Evolutionary conservation across 2,888 invertebrate species (phyloP), one percentile per base, ranked within the genome.

Genomic region (Cerastoderma edule): DNA sequence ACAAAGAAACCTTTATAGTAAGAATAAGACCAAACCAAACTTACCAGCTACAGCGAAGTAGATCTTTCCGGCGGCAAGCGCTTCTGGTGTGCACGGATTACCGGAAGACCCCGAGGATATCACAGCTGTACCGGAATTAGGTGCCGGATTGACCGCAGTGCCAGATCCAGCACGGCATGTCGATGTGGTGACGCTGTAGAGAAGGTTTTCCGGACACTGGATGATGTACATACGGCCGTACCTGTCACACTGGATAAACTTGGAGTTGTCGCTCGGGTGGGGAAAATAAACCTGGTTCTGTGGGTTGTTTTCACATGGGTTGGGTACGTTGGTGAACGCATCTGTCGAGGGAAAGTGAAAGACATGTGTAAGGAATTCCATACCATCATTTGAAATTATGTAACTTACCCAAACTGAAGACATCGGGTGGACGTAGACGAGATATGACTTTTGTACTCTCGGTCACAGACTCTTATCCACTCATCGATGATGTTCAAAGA

Each of bases 191-290:
- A 46, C 63, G 65, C 83, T 80, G 72, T 85, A 87, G 2, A 75
- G 30, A 46, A 85, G 83, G 30, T 83, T 82, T 13, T 56, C 60
- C 16, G 88, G 88, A 35, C 88, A 88, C 64, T 87, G 86, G 39
- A 87, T 83, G 46, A 87, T 83, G 82, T 87, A 88, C 87, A 88
- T 87, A n/a, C 85, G 78, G 10, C 83, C 83, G 27, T 78, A 82
- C 66, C 81, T 64, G 78, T 87, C 87, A 66, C 88, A 88, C 79
- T 86, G 87, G 65, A 88, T 83, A 80, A 87, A 88, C 69, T 87
- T 87, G 28, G 78, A 78, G 67, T 44, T 77, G 77, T 87, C 87
- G 5, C 63, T 77, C 35, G 88, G 87, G 75, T 87, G 87, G 24
- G 87, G 83, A 75, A 83, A 86, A 39, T 82, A 86, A 19, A 86